Evolutionary conservation across 2,888 invertebrate genomes (phyloP).

Genomic region (Catonia carolina): DNA sequence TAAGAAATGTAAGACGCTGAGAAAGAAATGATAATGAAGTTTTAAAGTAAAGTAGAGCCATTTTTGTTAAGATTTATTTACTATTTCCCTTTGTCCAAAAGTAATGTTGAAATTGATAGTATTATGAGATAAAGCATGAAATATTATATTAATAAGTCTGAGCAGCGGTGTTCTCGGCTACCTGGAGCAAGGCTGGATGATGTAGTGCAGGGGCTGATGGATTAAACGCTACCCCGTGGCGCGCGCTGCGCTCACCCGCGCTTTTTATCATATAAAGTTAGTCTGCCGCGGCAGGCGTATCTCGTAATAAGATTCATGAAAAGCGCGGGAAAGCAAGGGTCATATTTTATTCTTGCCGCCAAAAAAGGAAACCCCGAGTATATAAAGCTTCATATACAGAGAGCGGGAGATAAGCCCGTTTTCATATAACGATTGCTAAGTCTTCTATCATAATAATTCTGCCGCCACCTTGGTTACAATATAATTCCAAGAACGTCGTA

Average conservation of each 20-base stretch:
- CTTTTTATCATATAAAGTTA: conserved; percentile 33
- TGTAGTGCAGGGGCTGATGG: conserved; percentile 27
- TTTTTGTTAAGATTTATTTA: conserved; percentile 11
- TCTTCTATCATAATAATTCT: conserved; percentile 39
- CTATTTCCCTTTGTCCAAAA: conserved; percentile 14
- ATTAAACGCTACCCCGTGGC: conserved; percentile 29
- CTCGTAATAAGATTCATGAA: conserved; percentile 80
- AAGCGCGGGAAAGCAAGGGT: conserved; percentile 49
- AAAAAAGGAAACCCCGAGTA: conserved; percentile 26
- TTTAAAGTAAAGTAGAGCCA: conserved; percentile 4
- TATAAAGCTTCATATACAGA: conserved; percentile 34
- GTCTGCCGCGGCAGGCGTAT: conserved; percentile 39
- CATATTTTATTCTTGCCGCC: conserved; percentile 57
- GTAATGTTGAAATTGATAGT: conserved; percentile 23
- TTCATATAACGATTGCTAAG: conserved; percentile 39
- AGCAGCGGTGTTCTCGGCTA: conserved; percentile 3
- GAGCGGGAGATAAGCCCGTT: conserved; percentile 35
- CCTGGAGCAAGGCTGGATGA: conserved; percentile 1
- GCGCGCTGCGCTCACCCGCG: conserved; percentile 15
- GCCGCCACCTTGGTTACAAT: conserved; percentile 32
- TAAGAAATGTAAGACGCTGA: not conserved
- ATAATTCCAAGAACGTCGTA: conserved; percentile 37
- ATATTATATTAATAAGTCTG: conserved; percentile 27
- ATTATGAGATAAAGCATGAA: conserved; percentile 27
- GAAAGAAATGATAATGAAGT: conserved; percentile 13